Percentiles rank a stretch among this genome's conserved stretches.
Evolutionary conservation across 2,888 invertebrate genomes (phyloP).

Genomic region (Gymnocheta viridis): DNA sequence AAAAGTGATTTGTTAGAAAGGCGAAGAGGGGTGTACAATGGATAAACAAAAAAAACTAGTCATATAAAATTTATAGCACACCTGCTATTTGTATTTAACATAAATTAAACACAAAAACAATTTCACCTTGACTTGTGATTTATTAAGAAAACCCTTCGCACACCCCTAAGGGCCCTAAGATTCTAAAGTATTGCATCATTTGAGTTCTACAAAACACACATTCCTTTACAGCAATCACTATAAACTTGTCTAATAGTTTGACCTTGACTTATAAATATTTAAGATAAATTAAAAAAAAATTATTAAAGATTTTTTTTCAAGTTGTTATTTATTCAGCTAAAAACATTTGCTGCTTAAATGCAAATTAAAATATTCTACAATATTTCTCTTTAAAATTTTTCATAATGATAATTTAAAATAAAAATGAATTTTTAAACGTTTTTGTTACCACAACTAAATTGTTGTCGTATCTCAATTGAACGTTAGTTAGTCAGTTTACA

Average conservation of each 20-base stretch:
- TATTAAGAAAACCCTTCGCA: neutral
- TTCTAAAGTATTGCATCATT: neutral
- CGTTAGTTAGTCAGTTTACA: neutral
- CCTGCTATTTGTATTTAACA: neutral
- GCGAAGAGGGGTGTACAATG: too few species aligned
- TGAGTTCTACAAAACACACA: neutral
- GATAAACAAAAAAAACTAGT: neutral
- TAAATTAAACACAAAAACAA: neutral
- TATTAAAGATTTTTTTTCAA: conserved; percentile 15
- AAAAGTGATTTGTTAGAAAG: too few species aligned
- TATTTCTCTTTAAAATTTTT: conserved; percentile 28
- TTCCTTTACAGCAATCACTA: neutral
- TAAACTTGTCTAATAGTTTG: conserved; percentile 41
- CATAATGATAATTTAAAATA: conserved; percentile 38
- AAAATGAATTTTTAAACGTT: conserved; percentile 22
- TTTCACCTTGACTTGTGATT: conserved; percentile 29
- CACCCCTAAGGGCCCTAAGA: neutral
- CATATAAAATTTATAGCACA: neutral
- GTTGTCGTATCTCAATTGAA: conserved; percentile 32
- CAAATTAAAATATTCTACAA: conserved; percentile 44
- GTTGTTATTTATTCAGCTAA: conserved; percentile 12
- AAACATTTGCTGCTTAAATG: conserved; percentile 47
- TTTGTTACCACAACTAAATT: conserved; percentile 42
- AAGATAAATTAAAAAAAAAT: conserved; percentile 48
- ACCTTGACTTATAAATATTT: conserved; percentile 69